phyloP scores from a whole-genome alignment of 35 echinoderm and acorn worm genomes.

The Anneissia japonica region DNA sequence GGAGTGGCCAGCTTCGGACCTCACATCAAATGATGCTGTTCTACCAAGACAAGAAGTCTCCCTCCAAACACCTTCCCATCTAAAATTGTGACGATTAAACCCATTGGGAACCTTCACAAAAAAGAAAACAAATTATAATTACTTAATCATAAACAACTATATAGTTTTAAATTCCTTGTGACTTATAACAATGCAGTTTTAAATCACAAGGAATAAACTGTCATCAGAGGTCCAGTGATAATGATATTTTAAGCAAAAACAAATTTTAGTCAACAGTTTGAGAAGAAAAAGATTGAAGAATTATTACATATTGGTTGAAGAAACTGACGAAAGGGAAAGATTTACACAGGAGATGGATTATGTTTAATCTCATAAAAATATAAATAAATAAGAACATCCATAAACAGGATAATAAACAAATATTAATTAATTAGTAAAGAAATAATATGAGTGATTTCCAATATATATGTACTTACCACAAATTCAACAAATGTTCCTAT shows the following conservation, averaged over 20 bases:
- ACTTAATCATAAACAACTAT: not conserved
- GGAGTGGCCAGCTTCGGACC: slow-evolving; percentile 79
- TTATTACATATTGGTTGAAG: no score
- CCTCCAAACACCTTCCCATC: slow-evolving; percentile 96
- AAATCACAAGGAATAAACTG: not conserved
- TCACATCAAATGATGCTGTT: slow-evolving; percentile 74
- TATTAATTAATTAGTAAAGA: not conserved
- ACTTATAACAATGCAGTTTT: not conserved
- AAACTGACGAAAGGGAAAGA: no score
- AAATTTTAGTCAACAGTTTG: no score
- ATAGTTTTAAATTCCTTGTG: not conserved
- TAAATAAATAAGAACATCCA: no score
- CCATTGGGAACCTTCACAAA: slow-evolving; percentile 54
- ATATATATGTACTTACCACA: slow-evolving; percentile 45
- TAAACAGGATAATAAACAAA: slow-evolving; percentile 9
- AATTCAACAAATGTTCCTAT: slow-evolving; percentile 56
- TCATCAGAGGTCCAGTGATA: no score
- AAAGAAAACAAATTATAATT: not conserved
- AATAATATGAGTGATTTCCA: not conserved
- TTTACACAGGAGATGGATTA: no score
- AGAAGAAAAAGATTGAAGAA: no score
- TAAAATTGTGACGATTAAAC: slow-evolving; percentile 44
- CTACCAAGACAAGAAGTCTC: slow-evolving; percentile 77
- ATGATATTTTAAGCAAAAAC: no score
- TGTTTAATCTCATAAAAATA: no score